These are phyloP conservation scores for Irena cyanogastra DNA, from an alignment of 2,113 vertebrate species.

Conservation along the genomic window DNA sequence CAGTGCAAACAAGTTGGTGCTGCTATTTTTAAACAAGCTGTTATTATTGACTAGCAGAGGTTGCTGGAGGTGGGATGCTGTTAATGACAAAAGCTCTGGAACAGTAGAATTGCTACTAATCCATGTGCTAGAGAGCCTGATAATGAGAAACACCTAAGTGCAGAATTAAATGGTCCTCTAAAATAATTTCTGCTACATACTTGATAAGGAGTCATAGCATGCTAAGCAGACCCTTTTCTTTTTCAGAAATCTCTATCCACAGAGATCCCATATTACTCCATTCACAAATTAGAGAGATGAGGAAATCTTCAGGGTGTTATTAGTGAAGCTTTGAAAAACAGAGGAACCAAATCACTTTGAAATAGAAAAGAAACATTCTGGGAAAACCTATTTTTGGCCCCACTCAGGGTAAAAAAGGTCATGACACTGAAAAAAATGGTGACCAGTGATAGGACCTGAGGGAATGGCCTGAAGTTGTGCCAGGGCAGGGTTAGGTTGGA, in stretches of 20 bases:
- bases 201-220: not conserved
- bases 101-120: slow-evolving; percentile 1
- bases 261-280: not conserved
- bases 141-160: slow-evolving; percentile 54
- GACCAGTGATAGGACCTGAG: not conserved
- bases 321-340: not conserved
- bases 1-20: slow-evolving; percentile 48
- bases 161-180: slow-evolving; percentile 9
- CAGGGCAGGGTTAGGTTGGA: not conserved
- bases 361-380: not conserved
- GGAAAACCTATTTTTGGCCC: not conserved
- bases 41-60: slow-evolving; percentile 80
- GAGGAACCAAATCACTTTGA: not conserved
- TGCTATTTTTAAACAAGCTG: slow-evolving; percentile 75
- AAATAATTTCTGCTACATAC: not conserved
- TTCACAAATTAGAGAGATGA: not conserved
- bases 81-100: slow-evolving; percentile 58
- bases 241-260: not conserved
- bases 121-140: not conserved
- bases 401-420: not conserved
- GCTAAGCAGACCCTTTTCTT: not conserved
- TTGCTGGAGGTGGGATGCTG: slow-evolving; percentile 70
- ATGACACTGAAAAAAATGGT: not conserved
- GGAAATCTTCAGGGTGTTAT: not conserved
- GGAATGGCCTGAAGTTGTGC: not conserved